phyloP scores from a whole-genome alignment of 2,888 invertebrate genomes.

The Drosophila algonquin region DNA sequence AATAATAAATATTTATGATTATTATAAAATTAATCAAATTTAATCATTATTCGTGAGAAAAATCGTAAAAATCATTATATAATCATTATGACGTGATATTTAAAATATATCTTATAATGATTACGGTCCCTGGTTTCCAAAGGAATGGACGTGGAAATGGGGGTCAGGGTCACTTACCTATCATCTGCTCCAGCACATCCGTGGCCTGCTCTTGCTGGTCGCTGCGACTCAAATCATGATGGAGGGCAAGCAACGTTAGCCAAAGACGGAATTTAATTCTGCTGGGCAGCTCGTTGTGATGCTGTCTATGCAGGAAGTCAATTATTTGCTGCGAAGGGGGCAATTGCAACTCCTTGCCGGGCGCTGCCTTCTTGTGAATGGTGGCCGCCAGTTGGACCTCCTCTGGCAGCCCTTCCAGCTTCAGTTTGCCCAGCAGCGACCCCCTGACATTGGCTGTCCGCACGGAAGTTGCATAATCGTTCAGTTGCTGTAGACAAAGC shows the following conservation, averaged over 20 bases:
- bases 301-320: slow-evolving; percentile 64
- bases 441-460: slow-evolving; percentile 33
- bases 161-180: slow-evolving; percentile 35
- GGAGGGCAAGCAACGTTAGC: slow-evolving; percentile 73
- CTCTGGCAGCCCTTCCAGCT: slow-evolving; percentile 34
- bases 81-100: too few relatives aligned
- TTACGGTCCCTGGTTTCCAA: too few relatives aligned
- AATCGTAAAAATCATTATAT: too few relatives aligned
- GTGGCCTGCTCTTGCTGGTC: slow-evolving; percentile 44
- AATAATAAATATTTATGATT: too few relatives aligned
- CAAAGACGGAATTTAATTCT: slow-evolving; percentile 73
- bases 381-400: neutral
- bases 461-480: slow-evolving; percentile 52
- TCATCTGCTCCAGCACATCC: slow-evolving; percentile 56
- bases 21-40: too few relatives aligned
- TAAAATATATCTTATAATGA: too few relatives aligned
- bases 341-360: slow-evolving; percentile 12
- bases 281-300: slow-evolving; percentile 68
- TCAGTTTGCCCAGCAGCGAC: slow-evolving; percentile 41
- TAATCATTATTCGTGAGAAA: too few relatives aligned
- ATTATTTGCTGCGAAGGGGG: slow-evolving; percentile 53
- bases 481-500: slow-evolving; percentile 62
- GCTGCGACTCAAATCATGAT: slow-evolving; percentile 67
- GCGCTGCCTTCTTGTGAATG: slow-evolving; percentile 35
- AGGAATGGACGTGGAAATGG: too few relatives aligned